A percentile compares a stretch with the other conserved stretches of the same genome.
phyloP scores from a whole-genome alignment of 2,113 vertebrate species.

The Tauraco erythrolophus region DNA sequence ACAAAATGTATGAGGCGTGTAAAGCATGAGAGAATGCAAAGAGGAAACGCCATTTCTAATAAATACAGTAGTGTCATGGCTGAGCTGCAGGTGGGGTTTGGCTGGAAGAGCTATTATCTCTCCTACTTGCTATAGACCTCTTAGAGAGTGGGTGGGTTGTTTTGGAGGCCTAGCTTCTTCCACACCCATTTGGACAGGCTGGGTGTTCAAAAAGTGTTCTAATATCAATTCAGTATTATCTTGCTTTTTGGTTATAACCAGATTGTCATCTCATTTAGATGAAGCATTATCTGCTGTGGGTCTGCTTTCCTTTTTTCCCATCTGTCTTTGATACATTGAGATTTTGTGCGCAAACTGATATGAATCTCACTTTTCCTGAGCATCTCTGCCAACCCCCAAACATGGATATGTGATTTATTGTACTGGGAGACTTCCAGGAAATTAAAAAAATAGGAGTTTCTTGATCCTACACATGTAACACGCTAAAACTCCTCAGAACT shows the following conservation, averaged over 20 bases:
- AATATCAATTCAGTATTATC: background rate
- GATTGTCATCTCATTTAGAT: background rate
- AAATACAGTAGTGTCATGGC: background rate
- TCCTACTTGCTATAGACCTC: background rate
- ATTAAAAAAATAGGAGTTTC: background rate
- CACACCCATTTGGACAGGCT: background rate
- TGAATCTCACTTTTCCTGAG: background rate
- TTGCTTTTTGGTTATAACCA: background rate
- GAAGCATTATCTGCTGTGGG: background rate
- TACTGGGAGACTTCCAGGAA: background rate
- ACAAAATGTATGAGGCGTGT: background rate
- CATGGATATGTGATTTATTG: background rate
- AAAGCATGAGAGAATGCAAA: background rate
- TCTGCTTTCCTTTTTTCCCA: background rate
- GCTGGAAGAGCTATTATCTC: background rate
- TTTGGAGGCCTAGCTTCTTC: background rate
- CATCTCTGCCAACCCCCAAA: background rate
- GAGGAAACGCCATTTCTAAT: background rate
- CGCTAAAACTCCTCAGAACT: background rate
- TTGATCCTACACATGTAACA: background rate
- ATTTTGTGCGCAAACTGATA: background rate
- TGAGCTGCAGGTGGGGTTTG: background rate
- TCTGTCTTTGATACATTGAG: background rate
- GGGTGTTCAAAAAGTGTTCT: background rate
- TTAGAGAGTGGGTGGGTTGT: background rate